Conservation (phyloP, 37 sponge, comb jelly and placozoan species). For the Theonella swinhoei region DNA sequence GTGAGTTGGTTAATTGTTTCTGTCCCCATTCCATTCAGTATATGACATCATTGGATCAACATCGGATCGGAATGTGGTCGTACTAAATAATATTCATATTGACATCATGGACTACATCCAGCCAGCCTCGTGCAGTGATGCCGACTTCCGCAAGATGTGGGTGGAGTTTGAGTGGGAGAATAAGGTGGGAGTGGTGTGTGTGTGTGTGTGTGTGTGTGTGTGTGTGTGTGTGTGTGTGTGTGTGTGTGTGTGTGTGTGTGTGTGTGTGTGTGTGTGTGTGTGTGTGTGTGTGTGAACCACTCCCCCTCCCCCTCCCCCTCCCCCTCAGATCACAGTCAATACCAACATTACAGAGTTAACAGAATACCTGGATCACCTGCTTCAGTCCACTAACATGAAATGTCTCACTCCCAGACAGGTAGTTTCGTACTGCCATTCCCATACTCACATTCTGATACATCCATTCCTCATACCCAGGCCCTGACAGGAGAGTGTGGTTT, state of each 20-base stretch:
- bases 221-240: slow-evolving; percentile 33
- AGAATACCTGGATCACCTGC: slow-evolving; percentile 85
- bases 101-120: slow-evolving; percentile 99
- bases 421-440: background rate
- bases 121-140: slow-evolving; percentile 90
- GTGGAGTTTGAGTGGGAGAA: slow-evolving; percentile 99
- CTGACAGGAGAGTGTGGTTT: slow-evolving; percentile 96
- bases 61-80: slow-evolving; percentile 95
- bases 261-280: no score
- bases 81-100: slow-evolving; percentile 98
- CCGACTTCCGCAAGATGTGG: slow-evolving; percentile 99
- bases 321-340: slow-evolving; percentile 77
- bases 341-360: slow-evolving; percentile 87
- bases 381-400: slow-evolving; percentile 92
- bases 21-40: slow-evolving; percentile 41
- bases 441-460: background rate
- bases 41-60: slow-evolving; percentile 95
- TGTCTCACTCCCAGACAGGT: slow-evolving; percentile 97
- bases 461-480: slow-evolving; percentile 51
- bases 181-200: slow-evolving; percentile 72
- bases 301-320: background rate
- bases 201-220: slow-evolving; percentile 1
- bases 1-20: background rate
- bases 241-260: no score
- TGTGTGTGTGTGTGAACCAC: slow-evolving; percentile 16